These are phyloP conservation scores for Pteruthius melanotis DNA, from an alignment of 2,113 vertebrate genomes.

Conservation along the genomic window DNA sequence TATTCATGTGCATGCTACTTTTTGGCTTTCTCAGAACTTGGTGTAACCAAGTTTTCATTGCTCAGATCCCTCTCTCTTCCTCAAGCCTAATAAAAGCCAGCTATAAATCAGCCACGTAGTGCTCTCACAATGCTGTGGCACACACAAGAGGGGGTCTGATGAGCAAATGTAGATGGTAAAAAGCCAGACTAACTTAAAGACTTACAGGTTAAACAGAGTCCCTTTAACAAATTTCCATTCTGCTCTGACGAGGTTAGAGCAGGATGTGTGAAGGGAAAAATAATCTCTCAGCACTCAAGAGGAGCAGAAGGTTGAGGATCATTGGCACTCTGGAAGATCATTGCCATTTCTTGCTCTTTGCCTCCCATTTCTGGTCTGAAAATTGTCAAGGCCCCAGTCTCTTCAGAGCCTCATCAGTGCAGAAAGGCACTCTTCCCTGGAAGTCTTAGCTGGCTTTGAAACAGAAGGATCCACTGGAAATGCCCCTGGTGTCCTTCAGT, in stretches of 20 bases:
- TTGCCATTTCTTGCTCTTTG: not conserved
- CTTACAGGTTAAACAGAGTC: not conserved
- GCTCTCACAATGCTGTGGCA: not conserved
- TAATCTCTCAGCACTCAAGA: not conserved
- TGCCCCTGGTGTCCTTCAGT: not conserved
- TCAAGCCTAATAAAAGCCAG: not conserved
- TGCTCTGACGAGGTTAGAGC: not conserved
- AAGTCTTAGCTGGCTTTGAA: not conserved
- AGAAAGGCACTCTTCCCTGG: not conserved
- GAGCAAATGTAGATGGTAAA: not conserved
- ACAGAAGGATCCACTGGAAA: not conserved
- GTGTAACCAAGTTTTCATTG: not conserved
- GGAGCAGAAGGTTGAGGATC: not conserved
- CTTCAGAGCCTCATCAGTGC: not conserved
- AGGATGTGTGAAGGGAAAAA: not conserved
- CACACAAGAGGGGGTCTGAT: not conserved
- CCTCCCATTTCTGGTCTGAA: not conserved
- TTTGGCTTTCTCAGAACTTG: not conserved
- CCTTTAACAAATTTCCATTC: not conserved
- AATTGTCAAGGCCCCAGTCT: not conserved
- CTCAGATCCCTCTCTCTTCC: not conserved
- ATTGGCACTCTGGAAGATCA: not conserved
- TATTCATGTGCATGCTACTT: not conserved
- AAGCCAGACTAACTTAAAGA: not conserved
- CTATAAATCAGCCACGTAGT: not conserved